phyloP scores from a whole-genome alignment of 2,797 vertebrate species.

The Psittacula derbiana region DNA sequence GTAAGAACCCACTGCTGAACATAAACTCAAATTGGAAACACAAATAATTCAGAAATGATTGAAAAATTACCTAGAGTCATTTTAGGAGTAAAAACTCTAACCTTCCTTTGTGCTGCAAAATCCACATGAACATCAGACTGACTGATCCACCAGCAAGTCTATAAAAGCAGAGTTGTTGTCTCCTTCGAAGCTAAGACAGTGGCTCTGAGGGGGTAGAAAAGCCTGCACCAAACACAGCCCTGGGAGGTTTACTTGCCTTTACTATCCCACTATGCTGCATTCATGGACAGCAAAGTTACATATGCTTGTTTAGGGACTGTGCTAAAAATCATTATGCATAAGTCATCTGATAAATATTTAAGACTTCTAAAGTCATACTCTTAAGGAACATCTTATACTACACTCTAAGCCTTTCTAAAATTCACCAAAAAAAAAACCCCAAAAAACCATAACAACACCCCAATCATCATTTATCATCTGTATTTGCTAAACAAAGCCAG shows the following conservation, averaged over 20 bases:
- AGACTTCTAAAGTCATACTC: not conserved
- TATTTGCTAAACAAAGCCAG: not conserved
- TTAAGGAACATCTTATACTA: not conserved
- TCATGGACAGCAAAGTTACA: conserved; percentile 23
- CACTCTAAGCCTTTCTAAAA: not conserved
- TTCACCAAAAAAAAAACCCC: not conserved
- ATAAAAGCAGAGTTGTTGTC: not conserved
- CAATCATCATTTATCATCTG: not conserved
- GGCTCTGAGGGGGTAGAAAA: not conserved
- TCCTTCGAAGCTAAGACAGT: not conserved
- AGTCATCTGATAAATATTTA: not conserved
- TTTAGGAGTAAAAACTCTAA: not conserved
- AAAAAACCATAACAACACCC: not conserved
- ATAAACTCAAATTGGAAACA: not conserved
- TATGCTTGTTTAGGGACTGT: not conserved
- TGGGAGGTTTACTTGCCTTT: not conserved
- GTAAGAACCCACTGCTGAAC: not conserved
- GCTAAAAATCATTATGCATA: not conserved
- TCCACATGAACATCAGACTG: not conserved
- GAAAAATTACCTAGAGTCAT: not conserved
- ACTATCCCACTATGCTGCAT: not conserved
- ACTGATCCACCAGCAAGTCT: not conserved
- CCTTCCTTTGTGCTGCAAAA: not conserved
- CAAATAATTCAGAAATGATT: not conserved
- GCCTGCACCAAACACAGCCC: not conserved